These are phyloP conservation scores for Clanis bilineata DNA, from an alignment of 2,888 invertebrate genomes.

Conservation along the genomic window DNA sequence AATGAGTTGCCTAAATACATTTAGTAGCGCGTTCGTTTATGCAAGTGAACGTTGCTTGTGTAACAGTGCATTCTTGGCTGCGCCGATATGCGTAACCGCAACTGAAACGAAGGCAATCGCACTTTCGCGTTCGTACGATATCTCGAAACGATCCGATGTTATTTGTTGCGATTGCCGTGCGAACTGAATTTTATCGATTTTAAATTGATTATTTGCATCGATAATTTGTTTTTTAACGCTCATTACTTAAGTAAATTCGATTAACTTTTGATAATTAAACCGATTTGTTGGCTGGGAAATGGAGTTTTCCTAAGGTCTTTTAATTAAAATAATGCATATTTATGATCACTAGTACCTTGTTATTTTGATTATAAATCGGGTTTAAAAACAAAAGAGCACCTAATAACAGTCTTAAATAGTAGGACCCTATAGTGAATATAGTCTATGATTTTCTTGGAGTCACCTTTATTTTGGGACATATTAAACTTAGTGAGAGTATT, in stretches of 20 bases:
- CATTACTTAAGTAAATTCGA: neutral
- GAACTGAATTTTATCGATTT: conserved; percentile 15
- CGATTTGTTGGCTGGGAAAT: neutral
- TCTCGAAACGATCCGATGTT: conserved; percentile 25
- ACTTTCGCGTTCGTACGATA: conserved; percentile 31
- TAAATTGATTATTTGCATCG: conserved; percentile 11
- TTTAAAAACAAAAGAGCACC: too few species aligned
- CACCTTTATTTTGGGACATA: too few species aligned
- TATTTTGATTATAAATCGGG: too few species aligned
- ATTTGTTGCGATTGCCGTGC: conserved; percentile 10
- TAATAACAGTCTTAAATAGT: too few species aligned
- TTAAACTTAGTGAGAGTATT: too few species aligned
- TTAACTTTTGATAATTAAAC: neutral
- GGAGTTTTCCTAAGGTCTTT: neutral
- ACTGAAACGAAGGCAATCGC: conserved; percentile 37
- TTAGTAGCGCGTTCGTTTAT: conserved; percentile 34
- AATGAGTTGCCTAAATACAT: conserved; percentile 17
- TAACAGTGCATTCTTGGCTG: conserved; percentile 59
- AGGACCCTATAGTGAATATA: too few species aligned
- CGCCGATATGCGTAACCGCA: conserved; percentile 59
- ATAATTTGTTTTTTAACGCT: conserved; percentile 5
- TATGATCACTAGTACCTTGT: too few species aligned
- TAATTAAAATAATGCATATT: neutral
- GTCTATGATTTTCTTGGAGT: too few species aligned
- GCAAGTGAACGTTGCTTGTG: conserved; percentile 55